These are phyloP conservation scores for Cantharis lateralis DNA, from an alignment of 2,888 invertebrate species.

Conservation along the genomic window DNA sequence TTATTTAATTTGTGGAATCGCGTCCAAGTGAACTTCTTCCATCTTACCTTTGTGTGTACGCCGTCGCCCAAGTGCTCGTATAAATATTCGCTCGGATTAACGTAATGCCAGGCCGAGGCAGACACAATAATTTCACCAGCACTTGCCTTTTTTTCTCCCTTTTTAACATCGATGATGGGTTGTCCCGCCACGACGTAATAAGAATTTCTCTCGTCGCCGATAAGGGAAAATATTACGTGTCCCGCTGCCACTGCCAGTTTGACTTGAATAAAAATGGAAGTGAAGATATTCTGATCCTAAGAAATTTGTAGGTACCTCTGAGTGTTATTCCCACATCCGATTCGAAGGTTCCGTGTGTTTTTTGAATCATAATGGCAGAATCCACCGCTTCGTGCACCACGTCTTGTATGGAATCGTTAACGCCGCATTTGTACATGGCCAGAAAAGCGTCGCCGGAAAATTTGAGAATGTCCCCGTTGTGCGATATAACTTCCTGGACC, in stretches of 20 bases:
- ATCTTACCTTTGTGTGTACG: conserved; percentile 57
- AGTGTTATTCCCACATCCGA: conserved; percentile 67
- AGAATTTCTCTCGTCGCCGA: conserved; percentile 59
- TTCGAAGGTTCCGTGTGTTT: conserved; percentile 64
- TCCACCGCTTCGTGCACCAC: conserved; percentile 68
- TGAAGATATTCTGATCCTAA: neutral
- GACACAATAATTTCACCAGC: conserved; percentile 68
- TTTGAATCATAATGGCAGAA: conserved; percentile 69
- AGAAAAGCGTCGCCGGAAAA: conserved; percentile 72
- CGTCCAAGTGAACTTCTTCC: neutral
- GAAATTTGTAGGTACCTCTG: conserved; percentile 57
- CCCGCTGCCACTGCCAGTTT: conserved; percentile 70
- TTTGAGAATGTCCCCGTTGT: conserved; percentile 69
- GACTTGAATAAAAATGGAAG: conserved; percentile 51
- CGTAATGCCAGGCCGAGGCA: conserved; percentile 64
- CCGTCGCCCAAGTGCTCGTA: conserved; percentile 61
- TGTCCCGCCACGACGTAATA: conserved; percentile 66
- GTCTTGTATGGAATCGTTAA: conserved; percentile 62
- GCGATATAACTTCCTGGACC: conserved; percentile 70
- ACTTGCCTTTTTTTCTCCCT: conserved; percentile 57
- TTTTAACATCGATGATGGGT: conserved; percentile 65
- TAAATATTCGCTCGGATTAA: conserved; percentile 64
- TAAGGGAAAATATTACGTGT: conserved; percentile 61
- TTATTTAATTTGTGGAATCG: neutral
- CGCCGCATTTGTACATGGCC: conserved; percentile 67